Conservation (phyloP, 2,797 vertebrate genomes). For the Falco biarmicus region DNA sequence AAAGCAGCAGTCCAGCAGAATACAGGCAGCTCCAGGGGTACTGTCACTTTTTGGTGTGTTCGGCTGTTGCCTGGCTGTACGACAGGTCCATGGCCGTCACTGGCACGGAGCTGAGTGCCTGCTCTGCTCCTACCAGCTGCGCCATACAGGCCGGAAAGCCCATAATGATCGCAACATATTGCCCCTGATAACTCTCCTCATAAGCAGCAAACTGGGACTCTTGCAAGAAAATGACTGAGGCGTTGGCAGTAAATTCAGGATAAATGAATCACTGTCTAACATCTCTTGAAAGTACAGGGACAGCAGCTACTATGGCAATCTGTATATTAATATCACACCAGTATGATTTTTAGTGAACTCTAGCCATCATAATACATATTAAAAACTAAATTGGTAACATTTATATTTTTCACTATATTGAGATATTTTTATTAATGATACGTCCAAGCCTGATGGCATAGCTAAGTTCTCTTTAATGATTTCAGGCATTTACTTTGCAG, state of each 20-base stretch:
- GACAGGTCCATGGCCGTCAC: accelerated
- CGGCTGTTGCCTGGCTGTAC: not conserved
- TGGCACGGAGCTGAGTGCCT: accelerated
- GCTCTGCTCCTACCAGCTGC: not conserved
- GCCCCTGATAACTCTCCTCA: not conserved
- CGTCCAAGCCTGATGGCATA: not conserved
- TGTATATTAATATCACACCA: not conserved
- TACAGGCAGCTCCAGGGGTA: not conserved
- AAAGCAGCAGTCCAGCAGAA: not conserved
- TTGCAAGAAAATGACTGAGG: not conserved
- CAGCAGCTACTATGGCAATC: not conserved
- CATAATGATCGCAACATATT: accelerated
- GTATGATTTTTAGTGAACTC: not conserved
- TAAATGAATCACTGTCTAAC: not conserved
- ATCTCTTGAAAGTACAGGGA: not conserved
- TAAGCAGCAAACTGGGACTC: not conserved
- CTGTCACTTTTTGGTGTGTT: not conserved
- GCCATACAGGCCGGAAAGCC: not conserved
- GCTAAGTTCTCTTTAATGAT: not conserved
- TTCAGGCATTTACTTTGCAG: not conserved
- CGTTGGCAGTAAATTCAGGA: not conserved
- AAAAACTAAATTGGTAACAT: not conserved
- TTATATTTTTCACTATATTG: not conserved
- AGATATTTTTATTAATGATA: not conserved
- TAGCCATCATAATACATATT: not conserved